Evolutionary conservation across 1,140 invertebrate species (phyloP), one percentile per base, ranked within the genome.

Genomic region (Drosophila virilis): DNA sequence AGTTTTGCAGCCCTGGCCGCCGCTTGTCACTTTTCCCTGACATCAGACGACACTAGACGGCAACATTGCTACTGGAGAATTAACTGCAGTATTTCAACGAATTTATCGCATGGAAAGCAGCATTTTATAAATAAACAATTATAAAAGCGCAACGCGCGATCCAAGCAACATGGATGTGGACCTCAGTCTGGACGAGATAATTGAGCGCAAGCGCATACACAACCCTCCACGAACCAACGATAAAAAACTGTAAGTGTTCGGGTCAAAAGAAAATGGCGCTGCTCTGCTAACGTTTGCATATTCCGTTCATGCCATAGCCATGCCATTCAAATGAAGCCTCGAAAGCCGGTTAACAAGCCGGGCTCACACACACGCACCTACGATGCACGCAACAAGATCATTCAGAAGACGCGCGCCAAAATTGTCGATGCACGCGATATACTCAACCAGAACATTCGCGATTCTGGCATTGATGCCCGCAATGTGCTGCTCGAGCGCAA

Each of bases 321-420:
- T 57, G 35, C 35, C 8, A 46, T 37, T 9, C 51, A 59, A 17
- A 67, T 61, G 55, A 76, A 69, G 50, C 45, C 50, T 8, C 72
- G 77, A 2, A 74, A 73, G 10, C 17, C 65, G 15, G 37, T 79
- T 0, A 70, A 82, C 46, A 77, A 69, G 17, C 48, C 69, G 6
- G 62, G 69, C 35, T 1, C 12, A 22, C 37, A 59, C 13, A 17
- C 33, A 8, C 72, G 71, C 2, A 65, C 80, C 28, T 91, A 92
- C 6, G 96, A 96, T 93, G 96, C 95, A 12, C 92, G 96, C 1
- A 93, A 95, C 43, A 95, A 95, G 91, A 95, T 96, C 48, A 94
- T 96, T 65, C 94, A 95, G 65, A 95, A 95, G 75, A 95, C 96
- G 79, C 93, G 95, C 51, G 93, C 93, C 13, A 94, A 94, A 48